A percentile compares a stretch with the other conserved stretches of the same genome.
phyloP scores from a whole-genome alignment of 2,888 invertebrate species.

The Gibbula magus region DNA sequence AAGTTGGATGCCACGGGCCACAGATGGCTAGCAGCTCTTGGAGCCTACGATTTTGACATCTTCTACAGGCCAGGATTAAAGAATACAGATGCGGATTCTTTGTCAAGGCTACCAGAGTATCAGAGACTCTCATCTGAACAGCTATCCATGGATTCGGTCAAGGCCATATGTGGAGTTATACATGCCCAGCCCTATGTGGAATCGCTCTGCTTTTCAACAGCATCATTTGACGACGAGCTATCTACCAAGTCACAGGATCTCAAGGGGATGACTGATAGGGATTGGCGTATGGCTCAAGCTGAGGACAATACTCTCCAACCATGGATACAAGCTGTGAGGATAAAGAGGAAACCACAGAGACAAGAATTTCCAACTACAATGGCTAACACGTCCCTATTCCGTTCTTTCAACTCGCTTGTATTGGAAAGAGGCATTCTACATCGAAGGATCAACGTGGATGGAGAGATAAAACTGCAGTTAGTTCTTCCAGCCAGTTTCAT shows the following conservation, averaged over 20 bases:
- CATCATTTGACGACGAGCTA: background rate
- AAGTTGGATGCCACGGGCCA: too few species aligned
- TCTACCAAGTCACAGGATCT: too few species aligned
- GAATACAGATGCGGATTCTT: conserved; percentile 31
- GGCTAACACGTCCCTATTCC: background rate
- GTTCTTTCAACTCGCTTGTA: too few species aligned
- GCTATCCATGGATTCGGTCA: too few species aligned
- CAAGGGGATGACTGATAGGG: background rate
- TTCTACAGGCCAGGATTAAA: too few species aligned
- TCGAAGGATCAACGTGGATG: too few species aligned
- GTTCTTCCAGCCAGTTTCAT: too few species aligned
- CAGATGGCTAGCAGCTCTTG: too few species aligned
- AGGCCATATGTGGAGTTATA: background rate
- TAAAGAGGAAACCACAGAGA: background rate
- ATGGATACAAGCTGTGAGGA: background rate
- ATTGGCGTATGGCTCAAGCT: background rate
- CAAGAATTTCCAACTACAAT: background rate
- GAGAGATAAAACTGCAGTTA: too few species aligned
- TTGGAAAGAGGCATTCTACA: too few species aligned
- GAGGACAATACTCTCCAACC: background rate
- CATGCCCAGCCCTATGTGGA: background rate
- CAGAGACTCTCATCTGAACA: too few species aligned
- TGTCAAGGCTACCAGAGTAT: background rate
- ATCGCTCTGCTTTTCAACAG: background rate
- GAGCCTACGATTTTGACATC: too few species aligned